Evolutionary conservation across 1,140 invertebrate species (phyloP).

Genomic region (Bombus vancouverensis): DNA sequence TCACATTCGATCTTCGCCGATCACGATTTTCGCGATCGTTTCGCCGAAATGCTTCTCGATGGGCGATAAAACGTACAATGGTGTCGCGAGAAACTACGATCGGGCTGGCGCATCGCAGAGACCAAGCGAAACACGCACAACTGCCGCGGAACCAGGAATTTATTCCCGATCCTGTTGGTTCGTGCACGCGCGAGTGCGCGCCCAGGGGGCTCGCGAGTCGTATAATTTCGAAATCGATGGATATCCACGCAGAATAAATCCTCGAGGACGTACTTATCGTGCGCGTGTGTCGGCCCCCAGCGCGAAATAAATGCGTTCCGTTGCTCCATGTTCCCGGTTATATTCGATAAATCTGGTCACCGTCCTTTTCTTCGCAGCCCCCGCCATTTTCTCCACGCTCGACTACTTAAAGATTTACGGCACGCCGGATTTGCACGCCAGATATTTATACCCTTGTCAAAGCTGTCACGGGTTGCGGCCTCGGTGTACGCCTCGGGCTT

Average conservation of each 20-base stretch:
- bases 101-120: not conserved
- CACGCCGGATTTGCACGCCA: slow-evolving; percentile 54
- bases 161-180: not conserved
- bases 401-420: slow-evolving; percentile 62
- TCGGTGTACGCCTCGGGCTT: not conserved
- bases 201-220: not conserved
- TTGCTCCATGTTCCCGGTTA: slow-evolving; percentile 36
- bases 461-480: slow-evolving; percentile 11
- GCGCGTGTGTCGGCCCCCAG: not conserved
- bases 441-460: slow-evolving; percentile 58
- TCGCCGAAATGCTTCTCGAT: not conserved
- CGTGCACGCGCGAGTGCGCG: not conserved
- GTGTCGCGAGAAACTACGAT: not conserved
- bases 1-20: not conserved
- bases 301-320: slow-evolving; percentile 28
- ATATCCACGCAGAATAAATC: slow-evolving; percentile 21
- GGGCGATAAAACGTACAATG: not conserved
- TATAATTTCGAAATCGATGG: slow-evolving; percentile 42
- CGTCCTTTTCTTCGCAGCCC: slow-evolving; percentile 28
- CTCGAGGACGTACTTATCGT: slow-evolving; percentile 15
- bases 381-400: slow-evolving; percentile 42
- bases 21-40: not conserved
- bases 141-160: not conserved
- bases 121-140: not conserved
- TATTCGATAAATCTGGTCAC: slow-evolving; percentile 56